These are phyloP conservation scores for Apis mellifera DNA, from an alignment of 1,140 invertebrate genomes.

Conservation along the genomic window DNA sequence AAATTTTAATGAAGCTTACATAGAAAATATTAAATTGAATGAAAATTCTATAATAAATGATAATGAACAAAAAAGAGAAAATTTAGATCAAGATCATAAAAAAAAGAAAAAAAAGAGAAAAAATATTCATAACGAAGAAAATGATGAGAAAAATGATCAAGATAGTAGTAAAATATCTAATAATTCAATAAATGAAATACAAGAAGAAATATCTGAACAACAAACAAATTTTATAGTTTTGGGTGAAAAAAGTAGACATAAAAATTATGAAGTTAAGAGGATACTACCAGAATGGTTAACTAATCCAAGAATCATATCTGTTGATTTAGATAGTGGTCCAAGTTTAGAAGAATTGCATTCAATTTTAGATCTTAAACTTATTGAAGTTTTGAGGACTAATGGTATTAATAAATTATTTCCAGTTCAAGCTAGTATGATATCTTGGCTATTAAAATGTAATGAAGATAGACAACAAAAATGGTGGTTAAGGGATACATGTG, in stretches of 20 bases:
- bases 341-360: slow-evolving; percentile 83
- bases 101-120: slow-evolving; percentile 36
- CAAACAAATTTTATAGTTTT: slow-evolving; percentile 71
- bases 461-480: slow-evolving; percentile 82
- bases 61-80: not conserved
- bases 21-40: not conserved
- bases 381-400: slow-evolving; percentile 86
- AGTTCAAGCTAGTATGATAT: slow-evolving; percentile 93
- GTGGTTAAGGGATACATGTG: slow-evolving; percentile 94
- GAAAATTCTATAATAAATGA: not conserved
- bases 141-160: not conserved
- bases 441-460: slow-evolving; percentile 87
- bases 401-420: slow-evolving; percentile 91
- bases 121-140: not conserved
- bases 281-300: slow-evolving; percentile 93
- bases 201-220: not conserved
- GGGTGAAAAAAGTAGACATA: slow-evolving; percentile 68
- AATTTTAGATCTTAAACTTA: slow-evolving; percentile 84
- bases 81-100: not conserved
- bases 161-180: not conserved
- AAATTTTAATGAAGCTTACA: not conserved
- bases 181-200: not conserved
- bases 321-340: slow-evolving; percentile 85
- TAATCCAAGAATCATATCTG: slow-evolving; percentile 88
- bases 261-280: slow-evolving; percentile 83